These are phyloP conservation scores for Fabriciana adippe DNA, from an alignment of 2,888 invertebrate genomes.

Conservation along the genomic window DNA sequence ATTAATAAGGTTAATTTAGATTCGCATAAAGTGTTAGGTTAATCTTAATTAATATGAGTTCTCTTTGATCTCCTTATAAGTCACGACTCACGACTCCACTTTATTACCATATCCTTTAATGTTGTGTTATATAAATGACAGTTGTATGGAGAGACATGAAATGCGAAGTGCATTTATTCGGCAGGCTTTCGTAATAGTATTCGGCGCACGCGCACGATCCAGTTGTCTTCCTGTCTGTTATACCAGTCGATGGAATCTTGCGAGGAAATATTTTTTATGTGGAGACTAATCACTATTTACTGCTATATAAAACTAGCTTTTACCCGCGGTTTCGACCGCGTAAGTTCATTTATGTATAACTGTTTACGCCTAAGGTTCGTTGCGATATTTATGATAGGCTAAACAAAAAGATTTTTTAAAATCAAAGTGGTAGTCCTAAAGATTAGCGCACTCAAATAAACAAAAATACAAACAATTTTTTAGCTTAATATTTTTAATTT, in stretches of 20 bases:
- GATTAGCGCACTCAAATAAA: no score
- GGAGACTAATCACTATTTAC: not conserved
- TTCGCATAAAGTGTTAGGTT: not conserved
- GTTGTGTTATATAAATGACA: constrained; percentile 24
- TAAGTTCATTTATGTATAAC: no score
- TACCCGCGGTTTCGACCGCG: no score
- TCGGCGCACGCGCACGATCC: constrained; percentile 17
- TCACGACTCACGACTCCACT: constrained; percentile 3
- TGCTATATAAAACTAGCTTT: no score
- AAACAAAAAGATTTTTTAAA: no score
- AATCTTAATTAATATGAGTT: not conserved
- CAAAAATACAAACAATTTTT: no score
- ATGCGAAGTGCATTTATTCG: constrained; percentile 25
- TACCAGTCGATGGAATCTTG: constrained; percentile 17
- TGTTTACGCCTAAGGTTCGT: no score
- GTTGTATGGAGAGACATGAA: constrained; percentile 34
- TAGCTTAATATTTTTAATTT: no score
- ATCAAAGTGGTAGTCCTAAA: no score
- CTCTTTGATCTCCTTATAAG: not conserved
- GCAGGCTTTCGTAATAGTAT: constrained; percentile 25
- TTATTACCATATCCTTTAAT: constrained; percentile 25
- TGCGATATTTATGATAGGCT: no score
- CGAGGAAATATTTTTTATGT: constrained; percentile 12
- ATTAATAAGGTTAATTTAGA: no score
- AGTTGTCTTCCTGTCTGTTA: constrained; percentile 29